These are phyloP conservation scores for Alexandromys fortis DNA, from an alignment of 2,113 vertebrate species.

Conservation along the genomic window DNA sequence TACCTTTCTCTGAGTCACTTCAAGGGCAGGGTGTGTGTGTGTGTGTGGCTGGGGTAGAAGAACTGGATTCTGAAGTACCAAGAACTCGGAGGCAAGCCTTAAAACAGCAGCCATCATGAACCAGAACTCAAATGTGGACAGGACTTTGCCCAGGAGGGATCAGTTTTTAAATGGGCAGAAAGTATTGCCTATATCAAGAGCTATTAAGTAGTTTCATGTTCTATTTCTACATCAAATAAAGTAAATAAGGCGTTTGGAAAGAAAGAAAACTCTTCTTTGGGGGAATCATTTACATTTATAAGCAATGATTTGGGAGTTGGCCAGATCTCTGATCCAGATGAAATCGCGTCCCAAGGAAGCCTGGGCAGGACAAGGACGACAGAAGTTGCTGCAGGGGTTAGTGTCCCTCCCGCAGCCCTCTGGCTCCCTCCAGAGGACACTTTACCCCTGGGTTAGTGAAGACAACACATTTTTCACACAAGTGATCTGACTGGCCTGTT, in stretches of 20 bases:
- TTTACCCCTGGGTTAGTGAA: not conserved
- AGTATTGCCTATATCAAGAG: not conserved
- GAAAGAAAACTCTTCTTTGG: not conserved
- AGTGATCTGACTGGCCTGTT: too few relatives aligned
- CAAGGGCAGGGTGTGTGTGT: not conserved
- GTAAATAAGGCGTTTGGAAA: not conserved
- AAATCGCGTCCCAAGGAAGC: not conserved
- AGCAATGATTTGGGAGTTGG: not conserved
- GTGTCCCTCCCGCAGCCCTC: not conserved
- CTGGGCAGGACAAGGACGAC: not conserved
- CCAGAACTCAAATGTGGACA: not conserved
- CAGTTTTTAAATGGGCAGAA: not conserved
- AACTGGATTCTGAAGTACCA: constrained; percentile 17
- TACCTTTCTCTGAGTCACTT: not conserved
- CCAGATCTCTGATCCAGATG: not conserved
- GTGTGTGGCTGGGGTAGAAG: too few relatives aligned
- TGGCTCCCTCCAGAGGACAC: constrained; percentile 67
- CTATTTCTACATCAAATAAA: not conserved
- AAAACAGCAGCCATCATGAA: not conserved
- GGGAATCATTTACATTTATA: not conserved
- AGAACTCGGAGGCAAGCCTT: not conserved
- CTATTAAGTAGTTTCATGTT: not conserved
- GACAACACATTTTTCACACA: not conserved
- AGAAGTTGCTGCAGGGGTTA: fast-evolving
- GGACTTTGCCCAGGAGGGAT: not conserved